Base-by-base conservation (phyloP, 2,888 invertebrate genomes). In the Aspidiotus destructor region DNA sequence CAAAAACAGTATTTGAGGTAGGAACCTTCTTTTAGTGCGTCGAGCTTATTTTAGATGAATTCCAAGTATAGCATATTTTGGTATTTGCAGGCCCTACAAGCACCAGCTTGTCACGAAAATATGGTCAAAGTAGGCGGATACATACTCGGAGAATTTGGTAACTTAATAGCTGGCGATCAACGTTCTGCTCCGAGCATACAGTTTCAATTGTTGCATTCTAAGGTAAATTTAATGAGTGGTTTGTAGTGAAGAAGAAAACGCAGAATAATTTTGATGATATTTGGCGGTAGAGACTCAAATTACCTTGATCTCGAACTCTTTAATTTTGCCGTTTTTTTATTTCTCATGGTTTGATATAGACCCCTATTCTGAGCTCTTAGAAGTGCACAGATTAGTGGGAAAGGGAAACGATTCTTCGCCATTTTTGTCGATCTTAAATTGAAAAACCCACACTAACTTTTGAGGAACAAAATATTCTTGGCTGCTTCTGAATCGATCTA, bases 71-170 rank as follows among this genome's bases (percentile, higher is more conserved):
- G 44, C 41, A 68, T 48, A 16, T 28, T 44, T 62, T 65, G 28
- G 60, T 64, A 9, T 53, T 70, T 64, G 61, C 74, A 86, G 85
- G 96, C 96, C 69, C 80, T 98, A 67, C 97, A 99, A 82, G 97
- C 97, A 44, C 97, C 98, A 17, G 98, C 99, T 41, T 99, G 99
- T 76, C 99, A 99, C 78, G 99, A 99, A 80, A 99, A 99, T 78
- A 99, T 99, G 99, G 98, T 99, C 1, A 99, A 99, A 85, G 99
- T 99, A 68, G 98, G 98, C 71, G 99, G 98, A 67, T 99, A 99
- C 76, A 98, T 99, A 75, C 84, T 99, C 71, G 99, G 99, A 71
- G 98, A 99, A 80, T 99, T 99, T 80, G 99, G 99, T 67, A 99
- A 99, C 81, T 84, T 99, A 71, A 99, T 99, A 77, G 99, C 99